Base-by-base conservation (phyloP, 2,888 invertebrate genomes). In the Eristalinus sepulchralis region DNA sequence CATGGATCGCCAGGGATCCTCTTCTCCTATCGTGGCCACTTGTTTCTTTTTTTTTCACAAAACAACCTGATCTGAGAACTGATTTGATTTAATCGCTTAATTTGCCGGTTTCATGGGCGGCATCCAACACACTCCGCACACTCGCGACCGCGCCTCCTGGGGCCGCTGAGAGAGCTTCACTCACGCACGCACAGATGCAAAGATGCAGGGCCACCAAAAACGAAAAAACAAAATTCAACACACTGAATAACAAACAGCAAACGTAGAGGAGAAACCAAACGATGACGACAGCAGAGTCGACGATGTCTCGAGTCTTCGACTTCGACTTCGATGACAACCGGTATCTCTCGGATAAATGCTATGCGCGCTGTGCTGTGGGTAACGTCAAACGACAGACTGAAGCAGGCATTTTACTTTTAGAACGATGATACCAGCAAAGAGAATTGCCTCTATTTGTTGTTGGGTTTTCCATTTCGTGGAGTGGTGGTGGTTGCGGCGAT, bases 351-450 rank as follows among this genome's bases (percentile, higher is more conserved):
- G 86, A 86, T 83, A 86, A 86, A 86, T 83, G 60, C 60, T 86
- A 83, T 83, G 78, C 83, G 83, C 86, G 83, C 78, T 78, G 86
- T 86, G 86, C 86, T 86, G 77, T 86, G 86, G 79, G 86, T 86
- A 91, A 92, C 90, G 92, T 90, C 92, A 90, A 91, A 91, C 90
- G 90, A 91, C 92, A 91, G 90, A 92, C 92, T 92, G 90, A 92
- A 89, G 90, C 90, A 91, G 91, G 91, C 91, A 90, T 90, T 91
- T 90, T 90, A 89, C 90, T 90, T 90, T 90, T 89, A 90, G 90
- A 90, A 90, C 90, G 90, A 90, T 90, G 90, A 90, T 90, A 90
- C 90, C 90, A 89, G 75, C 86, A 86, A 86, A 86, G 86, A 86
- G 86, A 86, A 86, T 83, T 86, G 86, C 86, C 86, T 86, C 83